Evolutionary conservation across 2,797 vertebrate genomes (phyloP).

Genomic region (Gymnopithys bicolor): DNA sequence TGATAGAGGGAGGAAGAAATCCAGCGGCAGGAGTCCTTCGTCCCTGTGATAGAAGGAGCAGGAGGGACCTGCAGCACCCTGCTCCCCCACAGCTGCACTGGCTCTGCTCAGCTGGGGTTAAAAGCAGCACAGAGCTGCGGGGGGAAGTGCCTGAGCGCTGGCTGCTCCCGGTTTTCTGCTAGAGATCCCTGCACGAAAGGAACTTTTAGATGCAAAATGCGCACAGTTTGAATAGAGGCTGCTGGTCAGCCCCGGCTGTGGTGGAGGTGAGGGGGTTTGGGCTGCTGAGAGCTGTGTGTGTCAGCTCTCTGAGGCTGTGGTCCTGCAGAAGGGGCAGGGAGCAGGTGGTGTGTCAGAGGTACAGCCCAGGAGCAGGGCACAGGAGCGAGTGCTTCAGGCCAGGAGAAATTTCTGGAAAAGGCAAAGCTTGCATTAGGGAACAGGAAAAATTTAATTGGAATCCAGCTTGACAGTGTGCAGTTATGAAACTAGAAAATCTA

Average conservation of each 20-base stretch:
- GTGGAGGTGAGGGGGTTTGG: not conserved
- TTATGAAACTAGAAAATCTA: constrained; percentile 37
- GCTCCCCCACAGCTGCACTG: not conserved
- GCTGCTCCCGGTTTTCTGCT: constrained; percentile 39
- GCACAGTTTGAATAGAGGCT: not conserved
- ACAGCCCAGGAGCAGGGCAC: not conserved
- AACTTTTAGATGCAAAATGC: constrained; percentile 34
- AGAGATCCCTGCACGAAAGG: not conserved
- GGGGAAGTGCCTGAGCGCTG: constrained; percentile 42
- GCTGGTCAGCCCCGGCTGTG: constrained; percentile 13
- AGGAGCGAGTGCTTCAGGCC: not conserved
- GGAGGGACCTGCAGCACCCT: constrained; percentile 36
- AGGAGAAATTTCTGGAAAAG: constrained; percentile 53
- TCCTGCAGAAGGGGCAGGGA: constrained; percentile 8
- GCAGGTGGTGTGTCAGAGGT: not conserved
- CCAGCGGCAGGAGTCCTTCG: constrained; percentile 1
- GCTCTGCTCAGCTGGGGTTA: constrained; percentile 54
- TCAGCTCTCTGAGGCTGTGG: not conserved
- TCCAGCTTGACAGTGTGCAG: not conserved
- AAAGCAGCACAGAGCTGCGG: constrained; percentile 52
- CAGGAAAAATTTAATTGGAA: constrained; percentile 18
- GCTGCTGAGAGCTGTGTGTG: not conserved
- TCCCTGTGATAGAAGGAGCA: constrained; percentile 35
- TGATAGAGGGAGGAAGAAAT: not conserved
- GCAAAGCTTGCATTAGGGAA: not conserved